Evolutionary conservation across 2,888 invertebrate species (phyloP).

Genomic region (Cordilura impudica): DNA sequence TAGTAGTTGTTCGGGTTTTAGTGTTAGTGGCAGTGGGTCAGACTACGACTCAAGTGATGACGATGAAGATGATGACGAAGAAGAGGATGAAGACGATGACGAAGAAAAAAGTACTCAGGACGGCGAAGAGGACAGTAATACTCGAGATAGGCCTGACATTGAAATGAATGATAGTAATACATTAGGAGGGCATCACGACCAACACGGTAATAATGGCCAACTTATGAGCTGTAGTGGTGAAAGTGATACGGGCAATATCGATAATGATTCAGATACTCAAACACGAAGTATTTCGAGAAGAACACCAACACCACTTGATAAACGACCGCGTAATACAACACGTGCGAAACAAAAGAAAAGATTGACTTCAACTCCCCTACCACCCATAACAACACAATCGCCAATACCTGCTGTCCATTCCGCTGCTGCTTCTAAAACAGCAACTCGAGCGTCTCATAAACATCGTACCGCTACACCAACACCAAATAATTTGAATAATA

Average conservation of each 20-base stretch:
- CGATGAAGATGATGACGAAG: slow-evolving; percentile 77
- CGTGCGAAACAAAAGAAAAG: slow-evolving; percentile 58
- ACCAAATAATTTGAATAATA: slow-evolving; percentile 63
- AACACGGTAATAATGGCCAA: slow-evolving; percentile 66
- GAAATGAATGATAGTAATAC: slow-evolving; percentile 59
- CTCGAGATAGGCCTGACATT: slow-evolving; percentile 62
- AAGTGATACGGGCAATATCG: slow-evolving; percentile 65
- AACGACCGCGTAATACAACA: slow-evolving; percentile 52
- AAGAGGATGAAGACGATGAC: slow-evolving; percentile 72
- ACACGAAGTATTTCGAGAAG: slow-evolving; percentile 67
- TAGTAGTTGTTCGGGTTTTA: slow-evolving; percentile 77
- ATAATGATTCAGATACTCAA: slow-evolving; percentile 58
- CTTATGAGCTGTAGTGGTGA: slow-evolving; percentile 71
- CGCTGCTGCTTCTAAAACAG: slow-evolving; percentile 32
- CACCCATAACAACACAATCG: slow-evolving; percentile 12
- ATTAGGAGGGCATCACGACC: slow-evolving; percentile 49
- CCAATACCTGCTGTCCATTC: slow-evolving; percentile 27
- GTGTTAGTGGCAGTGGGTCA: slow-evolving; percentile 75
- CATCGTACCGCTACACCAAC: slow-evolving; percentile 61
- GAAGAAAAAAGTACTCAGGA: slow-evolving; percentile 74
- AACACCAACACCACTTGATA: slow-evolving; percentile 67
- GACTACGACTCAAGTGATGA: slow-evolving; percentile 76
- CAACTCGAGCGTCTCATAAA: slow-evolving; percentile 58
- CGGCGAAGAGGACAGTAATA: slow-evolving; percentile 64
- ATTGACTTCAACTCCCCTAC: background rate